Evolutionary conservation across 2,888 invertebrate genomes (phyloP), one percentile per base, ranked within the genome.

Genomic region (Exocentrus adspersus): DNA sequence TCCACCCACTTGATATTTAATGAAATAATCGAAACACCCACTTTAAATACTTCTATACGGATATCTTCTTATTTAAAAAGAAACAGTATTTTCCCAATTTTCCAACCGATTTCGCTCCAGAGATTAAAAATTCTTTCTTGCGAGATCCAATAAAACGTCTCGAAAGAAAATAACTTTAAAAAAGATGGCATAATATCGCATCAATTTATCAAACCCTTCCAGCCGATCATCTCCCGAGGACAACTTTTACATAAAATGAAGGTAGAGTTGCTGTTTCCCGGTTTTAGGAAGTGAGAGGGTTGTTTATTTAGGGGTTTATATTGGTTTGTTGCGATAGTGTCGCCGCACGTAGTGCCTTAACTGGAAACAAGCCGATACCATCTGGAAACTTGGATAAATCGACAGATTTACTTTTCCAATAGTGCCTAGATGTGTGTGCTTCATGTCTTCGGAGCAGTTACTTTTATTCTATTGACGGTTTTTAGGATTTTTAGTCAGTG

Each of bases 361-460:
- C 45, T 57, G 32, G 32, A 32, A 57, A 57, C 46, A 19, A 42
- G 50, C 42, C 28, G 61, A 62, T 62, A 56, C 5, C 50, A 56
- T 62, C 51, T 43, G 41, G 30, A 28, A 51, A 62, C 30, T 56
- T 50, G 30, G 61, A 56, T 62, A 61, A 61, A 56, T 50, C 56
- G 61, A 42, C 45, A 32, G 61, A 61, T 61, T 28, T 57, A 12
- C 14, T 57, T 46, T 50, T 51, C 30, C 46, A n/a, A 32, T 45
- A 10, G 32, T 32, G 16, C 41, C 16, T 54, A 12, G 54, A 43
- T 54, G 28, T 28, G 28, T 28, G 42, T 46, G 24, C 28, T 28
- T 43, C 28, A 32, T 57, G 57, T 45, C 42, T 32, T 17, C 45
- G 28, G 24, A 51, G 28, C 30, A 30, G 45, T 57, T 19, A 32